These are phyloP conservation scores for Hyposmocoma kahamanoa DNA, from an alignment of 1,140 invertebrate genomes.

Conservation along the genomic window DNA sequence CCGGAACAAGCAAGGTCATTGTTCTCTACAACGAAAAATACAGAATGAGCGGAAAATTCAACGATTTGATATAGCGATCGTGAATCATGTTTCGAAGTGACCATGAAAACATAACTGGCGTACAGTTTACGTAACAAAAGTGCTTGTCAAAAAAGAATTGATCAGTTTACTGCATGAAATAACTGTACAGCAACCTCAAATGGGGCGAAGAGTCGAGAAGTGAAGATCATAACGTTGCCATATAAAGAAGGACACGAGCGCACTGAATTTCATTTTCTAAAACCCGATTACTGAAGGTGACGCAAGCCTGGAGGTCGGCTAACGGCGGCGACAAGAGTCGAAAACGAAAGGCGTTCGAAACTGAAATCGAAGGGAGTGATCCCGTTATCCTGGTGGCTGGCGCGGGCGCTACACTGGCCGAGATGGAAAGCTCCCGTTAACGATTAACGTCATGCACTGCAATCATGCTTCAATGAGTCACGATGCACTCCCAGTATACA, in stretches of 20 bases:
- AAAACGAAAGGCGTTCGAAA: conserved; percentile 67
- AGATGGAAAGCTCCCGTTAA: conserved; percentile 66
- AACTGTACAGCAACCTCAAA: conserved; percentile 20
- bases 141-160: neutral
- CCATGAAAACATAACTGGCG: neutral
- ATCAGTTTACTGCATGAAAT: neutral
- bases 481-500: conserved; percentile 2
- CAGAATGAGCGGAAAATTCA: neutral
- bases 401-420: conserved; percentile 8
- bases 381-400: conserved; percentile 55
- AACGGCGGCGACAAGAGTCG: conserved; percentile 46
- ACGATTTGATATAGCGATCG: conserved; percentile 3
- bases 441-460: conserved; percentile 34
- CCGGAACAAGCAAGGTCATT: no score
- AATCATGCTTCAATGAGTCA: conserved; percentile 25
- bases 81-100: no score
- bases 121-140: neutral
- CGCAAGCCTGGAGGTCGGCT: conserved; percentile 56
- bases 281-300: conserved; percentile 61
- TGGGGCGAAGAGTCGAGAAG: conserved; percentile 32
- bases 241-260: conserved; percentile 60
- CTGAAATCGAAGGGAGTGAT: conserved; percentile 64
- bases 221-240: conserved; percentile 46
- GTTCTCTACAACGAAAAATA: neutral
- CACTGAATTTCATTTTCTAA: conserved; percentile 70